These are phyloP conservation scores for Drosophila niveifrons DNA, from an alignment of 2,888 invertebrate species.

Conservation along the genomic window DNA sequence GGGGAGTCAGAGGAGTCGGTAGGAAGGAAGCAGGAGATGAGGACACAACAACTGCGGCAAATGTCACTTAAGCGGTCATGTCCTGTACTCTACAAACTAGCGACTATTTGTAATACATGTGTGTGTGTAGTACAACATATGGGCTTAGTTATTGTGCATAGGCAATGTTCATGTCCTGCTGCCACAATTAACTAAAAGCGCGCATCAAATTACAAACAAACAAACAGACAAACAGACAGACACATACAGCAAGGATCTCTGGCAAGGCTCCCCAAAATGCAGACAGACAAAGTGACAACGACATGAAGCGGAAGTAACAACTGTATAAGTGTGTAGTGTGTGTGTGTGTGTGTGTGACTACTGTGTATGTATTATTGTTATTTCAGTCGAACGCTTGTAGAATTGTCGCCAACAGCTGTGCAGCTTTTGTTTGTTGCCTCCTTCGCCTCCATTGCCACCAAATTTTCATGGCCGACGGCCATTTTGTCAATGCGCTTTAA, in stretches of 20 bases:
- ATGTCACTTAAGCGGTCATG: slow-evolving; percentile 68
- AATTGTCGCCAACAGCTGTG: slow-evolving; percentile 75
- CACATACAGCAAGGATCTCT: slow-evolving; percentile 47
- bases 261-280: slow-evolving; percentile 2
- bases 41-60: slow-evolving; percentile 59
- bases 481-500: slow-evolving; percentile 49
- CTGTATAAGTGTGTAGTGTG: slow-evolving; percentile 43
- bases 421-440: slow-evolving; percentile 50
- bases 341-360: slow-evolving; percentile 20
- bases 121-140: slow-evolving; percentile 39
- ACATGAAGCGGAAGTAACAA: slow-evolving; percentile 77
- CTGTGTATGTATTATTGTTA: slow-evolving; percentile 64
- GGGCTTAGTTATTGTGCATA: slow-evolving; percentile 71
- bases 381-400: slow-evolving; percentile 75
- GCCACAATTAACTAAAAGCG: slow-evolving; percentile 81
- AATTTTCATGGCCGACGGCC: slow-evolving; percentile 36
- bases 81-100: slow-evolving; percentile 44
- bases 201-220: slow-evolving; percentile 80
- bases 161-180: slow-evolving; percentile 75
- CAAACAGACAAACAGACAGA: slow-evolving; percentile 51
- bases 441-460: neutral
- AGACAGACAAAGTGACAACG: slow-evolving; percentile 61
- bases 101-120: slow-evolving; percentile 34
- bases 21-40: neutral
- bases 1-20: neutral